Percentiles rank a stretch among this genome's conserved stretches.
phyloP scores from a whole-genome alignment of 2,113 vertebrate species.

The Mugil cephalus region DNA sequence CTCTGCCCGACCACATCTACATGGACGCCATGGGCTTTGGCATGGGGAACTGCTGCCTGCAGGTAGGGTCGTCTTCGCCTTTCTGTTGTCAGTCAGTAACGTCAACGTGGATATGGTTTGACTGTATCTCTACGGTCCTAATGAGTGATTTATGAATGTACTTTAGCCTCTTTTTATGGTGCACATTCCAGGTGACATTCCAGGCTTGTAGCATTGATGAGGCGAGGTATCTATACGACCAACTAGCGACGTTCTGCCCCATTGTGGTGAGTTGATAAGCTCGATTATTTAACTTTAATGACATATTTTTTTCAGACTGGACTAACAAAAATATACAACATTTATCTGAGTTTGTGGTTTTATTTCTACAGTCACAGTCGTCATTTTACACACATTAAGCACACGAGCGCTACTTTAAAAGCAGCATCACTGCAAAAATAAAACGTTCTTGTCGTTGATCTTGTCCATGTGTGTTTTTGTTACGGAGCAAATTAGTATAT shows the following conservation, averaged over 20 bases:
- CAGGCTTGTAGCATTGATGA: constrained; percentile 98
- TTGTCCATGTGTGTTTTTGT: no score
- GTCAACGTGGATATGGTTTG: background rate
- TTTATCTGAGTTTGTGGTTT: no score
- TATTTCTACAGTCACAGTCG: no score
- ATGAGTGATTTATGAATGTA: constrained; percentile 68
- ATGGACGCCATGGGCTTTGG: constrained; percentile 99
- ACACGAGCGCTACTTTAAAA: no score
- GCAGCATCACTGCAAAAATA: no score
- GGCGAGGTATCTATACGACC: constrained; percentile 97
- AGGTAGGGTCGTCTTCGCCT: constrained; percentile 81
- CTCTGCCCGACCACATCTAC: constrained; percentile 93
- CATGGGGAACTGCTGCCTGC: constrained; percentile 99
- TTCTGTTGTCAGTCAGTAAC: background rate
- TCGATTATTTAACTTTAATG: no score
- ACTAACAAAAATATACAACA: no score
- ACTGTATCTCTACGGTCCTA: constrained; percentile 12
- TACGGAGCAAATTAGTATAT: background rate
- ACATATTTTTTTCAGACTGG: no score
- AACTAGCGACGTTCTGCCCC: constrained; percentile 96
- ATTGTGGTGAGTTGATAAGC: constrained; percentile 91
- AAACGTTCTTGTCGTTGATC: no score
- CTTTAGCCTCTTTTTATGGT: constrained; percentile 59
- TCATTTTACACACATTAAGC: no score
- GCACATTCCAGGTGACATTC: constrained; percentile 93